These are phyloP conservation scores for Vireo griseus DNA, from an alignment of 2,797 vertebrate species.

Conservation along the genomic window DNA sequence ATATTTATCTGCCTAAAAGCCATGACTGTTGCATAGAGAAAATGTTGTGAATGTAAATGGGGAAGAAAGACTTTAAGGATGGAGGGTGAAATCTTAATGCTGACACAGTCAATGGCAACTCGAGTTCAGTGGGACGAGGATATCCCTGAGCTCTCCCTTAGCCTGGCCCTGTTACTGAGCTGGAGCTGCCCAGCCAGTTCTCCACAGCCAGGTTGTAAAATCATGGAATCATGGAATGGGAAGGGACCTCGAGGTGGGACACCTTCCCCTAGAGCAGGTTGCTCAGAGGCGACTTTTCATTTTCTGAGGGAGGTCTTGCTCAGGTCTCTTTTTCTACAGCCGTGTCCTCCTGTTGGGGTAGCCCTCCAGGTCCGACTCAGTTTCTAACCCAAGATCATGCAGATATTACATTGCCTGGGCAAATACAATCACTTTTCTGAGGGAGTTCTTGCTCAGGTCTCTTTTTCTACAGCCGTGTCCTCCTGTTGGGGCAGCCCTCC, in stretches of 20 bases:
- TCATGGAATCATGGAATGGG: neutral
- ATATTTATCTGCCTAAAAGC: conserved; percentile 58
- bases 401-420: neutral
- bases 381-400: neutral
- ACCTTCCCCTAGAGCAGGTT: neutral
- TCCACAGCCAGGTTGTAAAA: neutral
- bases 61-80: neutral
- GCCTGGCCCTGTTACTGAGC: neutral
- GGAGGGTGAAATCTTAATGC: neutral
- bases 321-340: neutral
- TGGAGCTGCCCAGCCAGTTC: neutral
- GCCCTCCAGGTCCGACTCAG: neutral
- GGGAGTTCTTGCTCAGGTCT: neutral
- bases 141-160: neutral
- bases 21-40: conserved; percentile 20
- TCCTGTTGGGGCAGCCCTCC: neutral
- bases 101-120: neutral
- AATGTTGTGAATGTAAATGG: conserved; percentile 34
- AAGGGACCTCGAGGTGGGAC: neutral
- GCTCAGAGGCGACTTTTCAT: neutral
- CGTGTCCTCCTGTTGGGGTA: neutral
- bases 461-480: neutral
- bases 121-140: neutral
- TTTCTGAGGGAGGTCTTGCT: neutral
- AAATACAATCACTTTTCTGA: neutral